Evolutionary conservation across 2,888 invertebrate species (phyloP).

Genomic region (Leptinotarsa rubiginosa): DNA sequence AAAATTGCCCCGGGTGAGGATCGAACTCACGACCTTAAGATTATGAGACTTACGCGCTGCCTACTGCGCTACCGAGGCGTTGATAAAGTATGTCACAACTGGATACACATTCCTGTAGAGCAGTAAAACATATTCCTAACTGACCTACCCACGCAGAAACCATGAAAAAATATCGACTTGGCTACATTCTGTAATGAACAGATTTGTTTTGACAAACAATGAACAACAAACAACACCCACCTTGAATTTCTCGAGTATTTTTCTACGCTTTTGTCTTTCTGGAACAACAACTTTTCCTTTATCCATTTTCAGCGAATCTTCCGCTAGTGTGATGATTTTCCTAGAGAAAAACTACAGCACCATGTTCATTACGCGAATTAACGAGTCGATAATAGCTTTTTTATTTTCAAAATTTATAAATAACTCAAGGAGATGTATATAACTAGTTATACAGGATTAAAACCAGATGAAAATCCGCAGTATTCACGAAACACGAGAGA

Average conservation of each 20-base stretch:
- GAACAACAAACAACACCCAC: conserved; percentile 32
- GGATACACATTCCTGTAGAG: not conserved
- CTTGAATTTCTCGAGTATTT: conserved; percentile 48
- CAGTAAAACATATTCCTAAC: not conserved
- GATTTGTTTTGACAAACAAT: conserved; percentile 4
- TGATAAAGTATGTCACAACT: not conserved
- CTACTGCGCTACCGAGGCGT: conserved; percentile 87
- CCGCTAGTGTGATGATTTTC: conserved; percentile 11
- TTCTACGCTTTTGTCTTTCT: conserved; percentile 51
- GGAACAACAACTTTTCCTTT: conserved; percentile 46
- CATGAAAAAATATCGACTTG: conserved; percentile 4
- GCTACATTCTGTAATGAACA: not conserved
- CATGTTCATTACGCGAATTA: conserved; percentile 2
- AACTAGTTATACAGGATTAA: not conserved
- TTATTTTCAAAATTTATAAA: conserved; percentile 17
- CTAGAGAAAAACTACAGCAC: not conserved
- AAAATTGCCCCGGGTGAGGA: conserved; percentile 94
- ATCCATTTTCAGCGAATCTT: conserved; percentile 43
- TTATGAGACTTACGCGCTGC: conserved; percentile 92
- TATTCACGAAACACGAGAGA: not conserved
- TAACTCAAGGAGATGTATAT: conserved; percentile 23
- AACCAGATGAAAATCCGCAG: not conserved
- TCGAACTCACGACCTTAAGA: conserved; percentile 96
- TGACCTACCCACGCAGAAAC: conserved; percentile 12
- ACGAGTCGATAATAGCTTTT: conserved; percentile 4